Conservation (phyloP, 2,113 vertebrate species). For the Neofelis nebulosa region DNA sequence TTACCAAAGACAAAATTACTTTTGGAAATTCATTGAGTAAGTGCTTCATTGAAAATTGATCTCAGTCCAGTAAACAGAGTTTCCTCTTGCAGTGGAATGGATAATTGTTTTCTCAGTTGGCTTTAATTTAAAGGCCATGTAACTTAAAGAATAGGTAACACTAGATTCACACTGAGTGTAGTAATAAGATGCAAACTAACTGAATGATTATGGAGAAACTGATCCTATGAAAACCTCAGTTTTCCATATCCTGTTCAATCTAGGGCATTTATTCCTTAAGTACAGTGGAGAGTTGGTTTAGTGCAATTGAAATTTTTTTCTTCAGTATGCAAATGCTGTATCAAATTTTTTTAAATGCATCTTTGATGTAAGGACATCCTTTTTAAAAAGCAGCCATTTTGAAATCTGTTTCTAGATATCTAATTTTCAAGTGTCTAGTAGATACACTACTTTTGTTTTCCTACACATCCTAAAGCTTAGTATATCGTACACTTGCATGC, state of each 20-base stretch:
- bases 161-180: background rate
- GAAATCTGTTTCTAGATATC: background rate
- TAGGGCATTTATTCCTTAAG: background rate
- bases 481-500: background rate
- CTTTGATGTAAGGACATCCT: background rate
- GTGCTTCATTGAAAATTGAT: background rate
- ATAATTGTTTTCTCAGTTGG: background rate
- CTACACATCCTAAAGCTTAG: background rate
- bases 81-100: background rate
- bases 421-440: background rate
- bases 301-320: background rate
- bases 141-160: background rate
- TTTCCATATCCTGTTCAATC: background rate
- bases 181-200: background rate
- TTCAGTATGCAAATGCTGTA: background rate
- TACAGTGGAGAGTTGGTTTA: background rate
- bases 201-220: background rate
- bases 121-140: background rate
- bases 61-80: background rate
- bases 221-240: background rate
- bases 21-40: background rate
- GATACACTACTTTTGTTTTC: background rate
- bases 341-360: background rate
- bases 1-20: background rate
- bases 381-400: conserved; percentile 1